Evolutionary conservation across 1,140 invertebrate species (phyloP), one percentile per base, ranked within the genome.

Genomic region (Zaprionus africanus): DNA sequence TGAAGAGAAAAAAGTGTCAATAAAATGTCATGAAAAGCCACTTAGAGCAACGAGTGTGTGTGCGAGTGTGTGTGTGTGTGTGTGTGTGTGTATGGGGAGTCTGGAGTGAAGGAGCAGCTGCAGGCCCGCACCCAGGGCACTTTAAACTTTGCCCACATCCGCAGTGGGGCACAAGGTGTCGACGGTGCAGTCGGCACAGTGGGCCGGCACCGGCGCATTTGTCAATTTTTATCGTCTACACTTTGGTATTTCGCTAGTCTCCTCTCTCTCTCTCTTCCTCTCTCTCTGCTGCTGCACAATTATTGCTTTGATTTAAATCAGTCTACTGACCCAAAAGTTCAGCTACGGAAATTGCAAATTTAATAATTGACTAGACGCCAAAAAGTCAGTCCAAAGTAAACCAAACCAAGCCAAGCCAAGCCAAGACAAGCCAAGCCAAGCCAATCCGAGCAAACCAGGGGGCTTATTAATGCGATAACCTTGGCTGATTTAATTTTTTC

Each of bases 311-410:
- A 92, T 92, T 92, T 92, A 92, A 92, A 92, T 92, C 91, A 87
- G 83, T 90, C 81, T 85, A 85, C 79, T 92, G 91, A 92, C 91
- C 90, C 82, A 88, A 92, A 88, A 92, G 91, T 92, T 92, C 91
- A 92, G 82, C 91, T 88, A 78, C 84, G 91, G 91, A 92, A 92
- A 92, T 91, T 92, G 87, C 91, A 92, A 92, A 92, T 92, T 92
- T 92, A 90, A 92, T 92, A 92, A 92, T 91, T 92, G 87, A 84
- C 70, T 80, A 76, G 76, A 71, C 82, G 74, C 62, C 63, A 69
- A 68, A 58, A 63, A 65, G 49, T 59, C 72, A 73, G 63, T 58
- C 28, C 72, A 61, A 41, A 56, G 31, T 61, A 62, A 62, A 51
- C 46, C 46, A 54, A 70, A n/a, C 56, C 26, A n/a, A 66, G 12